phyloP scores from a whole-genome alignment of 1,140 invertebrate genomes.

The Dufourea novaeangliae region DNA sequence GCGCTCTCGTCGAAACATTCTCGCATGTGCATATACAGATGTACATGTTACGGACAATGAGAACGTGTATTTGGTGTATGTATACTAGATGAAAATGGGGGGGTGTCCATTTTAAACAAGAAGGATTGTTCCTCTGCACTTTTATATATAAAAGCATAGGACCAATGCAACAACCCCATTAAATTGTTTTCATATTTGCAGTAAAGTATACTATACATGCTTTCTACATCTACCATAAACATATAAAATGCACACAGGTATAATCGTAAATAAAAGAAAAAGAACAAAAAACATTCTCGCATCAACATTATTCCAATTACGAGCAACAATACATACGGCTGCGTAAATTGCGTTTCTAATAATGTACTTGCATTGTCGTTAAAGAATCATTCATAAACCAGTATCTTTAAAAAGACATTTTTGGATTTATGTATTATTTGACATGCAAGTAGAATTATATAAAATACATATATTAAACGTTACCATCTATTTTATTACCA shows the following conservation, averaged over 20 bases:
- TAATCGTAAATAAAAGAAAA: conserved; percentile 39
- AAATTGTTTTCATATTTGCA: conserved; percentile 60
- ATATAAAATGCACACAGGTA: conserved; percentile 47
- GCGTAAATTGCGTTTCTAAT: conserved; percentile 48
- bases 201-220: conserved; percentile 48
- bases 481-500: conserved; percentile 26
- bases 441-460: conserved; percentile 43
- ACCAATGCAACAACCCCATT: conserved; percentile 38
- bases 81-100: conserved; percentile 28
- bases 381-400: conserved; percentile 37
- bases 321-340: conserved; percentile 41
- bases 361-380: conserved; percentile 36
- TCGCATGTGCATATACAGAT: conserved; percentile 50
- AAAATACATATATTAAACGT: conserved; percentile 29
- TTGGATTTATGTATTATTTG: conserved; percentile 47
- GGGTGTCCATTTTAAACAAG: conserved; percentile 40
- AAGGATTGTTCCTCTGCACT: conserved; percentile 62
- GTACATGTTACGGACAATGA: conserved; percentile 49
- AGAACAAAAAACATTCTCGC: conserved; percentile 29
- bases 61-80: conserved; percentile 38
- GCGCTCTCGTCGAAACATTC: conserved; percentile 30
- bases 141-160: conserved; percentile 62
- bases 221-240: conserved; percentile 51
- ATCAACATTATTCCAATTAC: conserved; percentile 55
- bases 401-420: conserved; percentile 40